These are phyloP conservation scores for Xiphophorus birchmanni DNA, from an alignment of 2,797 vertebrate genomes.

Conservation along the genomic window DNA sequence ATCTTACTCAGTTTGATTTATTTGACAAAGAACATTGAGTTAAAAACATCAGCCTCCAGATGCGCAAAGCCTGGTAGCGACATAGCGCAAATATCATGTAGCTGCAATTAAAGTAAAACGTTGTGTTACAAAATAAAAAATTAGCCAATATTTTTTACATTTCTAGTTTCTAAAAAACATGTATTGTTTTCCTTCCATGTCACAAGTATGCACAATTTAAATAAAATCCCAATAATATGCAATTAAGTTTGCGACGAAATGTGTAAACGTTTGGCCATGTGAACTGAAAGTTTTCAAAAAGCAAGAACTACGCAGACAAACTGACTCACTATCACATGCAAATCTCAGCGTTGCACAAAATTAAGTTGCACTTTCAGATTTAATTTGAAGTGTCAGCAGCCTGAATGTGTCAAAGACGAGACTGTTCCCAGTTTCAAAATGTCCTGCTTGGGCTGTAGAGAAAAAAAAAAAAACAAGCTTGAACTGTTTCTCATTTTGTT, in stretches of 20 bases:
- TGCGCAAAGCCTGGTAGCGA: not conserved
- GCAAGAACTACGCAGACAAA: conserved; percentile 3
- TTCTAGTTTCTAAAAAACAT: not conserved
- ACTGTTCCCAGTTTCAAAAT: conserved; percentile 4
- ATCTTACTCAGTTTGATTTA: not conserved
- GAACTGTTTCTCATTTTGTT: not conserved
- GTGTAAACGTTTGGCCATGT: not conserved
- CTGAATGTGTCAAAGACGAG: not conserved
- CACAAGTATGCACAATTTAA: not conserved
- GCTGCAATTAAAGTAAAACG: not conserved
- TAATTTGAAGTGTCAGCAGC: not conserved
- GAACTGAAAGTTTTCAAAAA: not conserved
- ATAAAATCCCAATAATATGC: not conserved
- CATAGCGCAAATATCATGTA: not conserved
- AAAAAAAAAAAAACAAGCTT: not conserved
- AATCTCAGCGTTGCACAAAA: not conserved
- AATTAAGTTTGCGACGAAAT: not conserved
- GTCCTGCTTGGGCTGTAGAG: not conserved
- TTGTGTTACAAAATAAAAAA: not conserved
- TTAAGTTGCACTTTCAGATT: not conserved
- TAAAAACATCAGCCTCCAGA: not conserved
- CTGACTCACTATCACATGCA: conserved; percentile 6
- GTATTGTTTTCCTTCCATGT: not conserved
- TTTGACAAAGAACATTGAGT: not conserved
- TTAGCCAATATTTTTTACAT: not conserved